A percentile compares a stretch with the other conserved stretches of the same genome.
These are phyloP conservation scores for Poecilobothrus nobilitatus DNA, from an alignment of 2,888 invertebrate genomes.

Conservation along the genomic window DNA sequence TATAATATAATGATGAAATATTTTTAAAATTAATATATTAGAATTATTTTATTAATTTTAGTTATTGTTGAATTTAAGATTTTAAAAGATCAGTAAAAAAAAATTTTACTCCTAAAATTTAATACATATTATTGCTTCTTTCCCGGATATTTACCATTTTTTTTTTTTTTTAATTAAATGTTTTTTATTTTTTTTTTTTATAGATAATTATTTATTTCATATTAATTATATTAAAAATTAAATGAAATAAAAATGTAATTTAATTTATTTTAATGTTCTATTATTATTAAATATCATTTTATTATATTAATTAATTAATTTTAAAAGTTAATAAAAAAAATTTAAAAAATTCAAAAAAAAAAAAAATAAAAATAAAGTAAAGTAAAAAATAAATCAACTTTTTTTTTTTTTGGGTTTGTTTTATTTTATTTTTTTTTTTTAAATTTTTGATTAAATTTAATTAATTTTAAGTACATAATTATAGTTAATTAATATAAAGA, in stretches of 20 bases:
- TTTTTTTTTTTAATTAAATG: neutral
- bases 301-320: no score
- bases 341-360: conserved; percentile 13
- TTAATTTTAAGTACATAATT: neutral
- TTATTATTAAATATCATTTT: conserved; percentile 16
- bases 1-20: no score
- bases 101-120: neutral
- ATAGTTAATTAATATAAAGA: neutral
- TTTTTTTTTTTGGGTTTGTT: no score
- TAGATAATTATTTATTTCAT: neutral
- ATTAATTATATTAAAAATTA: neutral
- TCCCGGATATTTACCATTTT: conserved; percentile 14
- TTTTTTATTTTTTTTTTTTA: neutral
- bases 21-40: no score
- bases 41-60: no score
- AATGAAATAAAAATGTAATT: neutral
- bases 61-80: neutral
- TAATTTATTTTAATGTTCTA: neutral
- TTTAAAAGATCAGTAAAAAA: conserved; percentile 2
- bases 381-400: neutral
- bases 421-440: neutral
- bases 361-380: neutral
- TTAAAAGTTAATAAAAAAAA: no score
- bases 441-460: neutral
- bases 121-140: conserved; percentile 17